Base-by-base conservation (phyloP, 1,140 invertebrate genomes). In the Formica exsecta region DNA sequence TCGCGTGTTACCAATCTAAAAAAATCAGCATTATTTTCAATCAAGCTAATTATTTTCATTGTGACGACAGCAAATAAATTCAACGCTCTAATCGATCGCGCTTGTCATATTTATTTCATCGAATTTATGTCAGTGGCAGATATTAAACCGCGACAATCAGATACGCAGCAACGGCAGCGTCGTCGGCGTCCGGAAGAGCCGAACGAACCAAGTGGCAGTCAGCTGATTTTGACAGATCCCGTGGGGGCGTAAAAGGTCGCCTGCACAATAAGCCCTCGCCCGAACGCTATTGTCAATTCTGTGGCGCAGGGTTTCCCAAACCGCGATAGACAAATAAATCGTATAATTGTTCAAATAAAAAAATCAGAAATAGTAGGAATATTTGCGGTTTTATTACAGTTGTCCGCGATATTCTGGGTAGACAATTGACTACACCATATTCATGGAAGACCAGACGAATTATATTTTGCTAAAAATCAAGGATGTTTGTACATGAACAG, bases 151-250 rank as follows among this genome's bases (percentile, higher is more conserved):
- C 65, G 48, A 36, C 38, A 48, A 41, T 16, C 51, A 71, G 54
- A 86, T 64, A 85, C n/a, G 44, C 54, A 57, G 64, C 48, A 54
- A 74, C n/a, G 54, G 61, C 36, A 54, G 25, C 75, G 54, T n/a
- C 81, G 54, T n/a, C 74, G 57, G 29, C 73, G 68, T 62, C 48
- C 57, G 59, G 54, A 61, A 79, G 86, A 75, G 81, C 32, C 61
- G 70, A 57, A 38, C 64, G 57, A 86, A 80, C 87, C 84, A 89
- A 89, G 90, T 84, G 89, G 70, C 79, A 85, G 86, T 91, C 90
- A 90, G 90, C 90, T 90, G 90, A 91, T 90, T 90, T 88, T 91
- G 90, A 90, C 90, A 90, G 90, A 84, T 86, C 51, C 59, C 84
- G 70, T 22, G 54, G 38, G 44, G 74, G 62, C 62, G 75, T 51